These are phyloP conservation scores for Prionailurus viverrinus DNA, from an alignment of 2,113 vertebrate genomes.

Conservation along the genomic window DNA sequence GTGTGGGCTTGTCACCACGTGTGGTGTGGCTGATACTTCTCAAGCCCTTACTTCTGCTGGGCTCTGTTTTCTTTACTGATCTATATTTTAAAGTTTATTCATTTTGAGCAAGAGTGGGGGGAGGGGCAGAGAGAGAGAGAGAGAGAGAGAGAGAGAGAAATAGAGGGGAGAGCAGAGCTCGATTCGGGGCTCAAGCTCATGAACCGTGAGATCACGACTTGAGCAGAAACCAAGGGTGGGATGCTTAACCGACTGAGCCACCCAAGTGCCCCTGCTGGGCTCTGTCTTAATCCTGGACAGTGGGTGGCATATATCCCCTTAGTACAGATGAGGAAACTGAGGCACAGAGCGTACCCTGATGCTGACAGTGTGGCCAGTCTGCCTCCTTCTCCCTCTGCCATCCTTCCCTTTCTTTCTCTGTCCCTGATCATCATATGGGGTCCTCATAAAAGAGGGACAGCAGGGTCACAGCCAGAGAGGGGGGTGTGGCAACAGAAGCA, in stretches of 20 bases:
- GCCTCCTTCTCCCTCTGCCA: background rate
- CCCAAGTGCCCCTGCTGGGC: background rate
- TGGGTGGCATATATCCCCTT: rapidly evolving
- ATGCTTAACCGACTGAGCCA: no score
- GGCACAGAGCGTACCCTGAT: rapidly evolving
- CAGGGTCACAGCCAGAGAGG: background rate
- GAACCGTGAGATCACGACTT: no score
- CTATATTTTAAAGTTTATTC: no score
- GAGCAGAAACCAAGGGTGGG: no score
- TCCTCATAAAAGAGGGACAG: background rate
- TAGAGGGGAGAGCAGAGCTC: no score
- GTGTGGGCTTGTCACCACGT: background rate
- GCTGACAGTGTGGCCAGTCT: rapidly evolving
- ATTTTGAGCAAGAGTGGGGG: no score
- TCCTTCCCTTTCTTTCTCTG: background rate
- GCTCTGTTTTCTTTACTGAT: no score
- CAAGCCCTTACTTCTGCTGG: rapidly evolving
- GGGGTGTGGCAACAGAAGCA: rapidly evolving
- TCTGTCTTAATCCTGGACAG: rapidly evolving
- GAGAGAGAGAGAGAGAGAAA: no score
- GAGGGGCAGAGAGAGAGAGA: no score
- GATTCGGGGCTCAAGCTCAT: no score
- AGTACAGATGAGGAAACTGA: background rate
- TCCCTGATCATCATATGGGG: background rate
- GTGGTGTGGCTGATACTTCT: rapidly evolving